Base-by-base conservation (phyloP, 1,140 invertebrate species). In the Zaprionus davidi region DNA sequence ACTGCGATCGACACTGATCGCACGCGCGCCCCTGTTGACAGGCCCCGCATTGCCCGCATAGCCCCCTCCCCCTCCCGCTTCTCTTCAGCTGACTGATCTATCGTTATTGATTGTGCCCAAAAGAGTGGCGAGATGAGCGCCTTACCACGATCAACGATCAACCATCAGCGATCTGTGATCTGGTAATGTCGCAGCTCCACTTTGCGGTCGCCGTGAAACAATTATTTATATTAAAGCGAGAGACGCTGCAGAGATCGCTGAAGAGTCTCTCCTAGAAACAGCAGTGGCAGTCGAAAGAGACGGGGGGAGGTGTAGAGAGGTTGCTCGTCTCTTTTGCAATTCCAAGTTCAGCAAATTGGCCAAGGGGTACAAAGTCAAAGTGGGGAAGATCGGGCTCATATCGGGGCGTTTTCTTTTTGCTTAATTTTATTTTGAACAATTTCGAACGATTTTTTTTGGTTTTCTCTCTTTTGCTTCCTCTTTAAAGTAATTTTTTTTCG, bases 371-470 rank as follows among this genome's bases (percentile, higher is more conserved):
- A 41, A 41, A 41, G 51, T 31, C 75, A 59, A 28, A 34, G 65
- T 75, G 53, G 55, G 55, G 64, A 34, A 11, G 31, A 34, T 34
- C 31, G 31, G 41, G 63, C 41, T 67, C 65, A 74, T 44, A 62
- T 78, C 63, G 78, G 84, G 84, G 78, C 84, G 84, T 88, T 88
- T 46, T 88, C 81, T 78, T 88, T 88, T 81, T 88, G 77, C 65
- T 88, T 88, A 88, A 88, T 88, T 88, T 83, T 88, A 84, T 84
- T 87, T 84, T 78, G 6, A 79, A 86, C 82, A 82, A 86, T 86
- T 86, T 86, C 38, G n/a, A 38, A 66, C 24, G 53, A 51, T 71
- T 72, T 59, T 59, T 34, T 60, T 31, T 62, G 57, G 20, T 38
- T 62, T 34, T 46, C 17, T 55, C 49, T 68, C 62, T 46, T 13